These are phyloP conservation scores for Drosophila arizonae DNA, from an alignment of 1,140 invertebrate species.

Conservation along the genomic window DNA sequence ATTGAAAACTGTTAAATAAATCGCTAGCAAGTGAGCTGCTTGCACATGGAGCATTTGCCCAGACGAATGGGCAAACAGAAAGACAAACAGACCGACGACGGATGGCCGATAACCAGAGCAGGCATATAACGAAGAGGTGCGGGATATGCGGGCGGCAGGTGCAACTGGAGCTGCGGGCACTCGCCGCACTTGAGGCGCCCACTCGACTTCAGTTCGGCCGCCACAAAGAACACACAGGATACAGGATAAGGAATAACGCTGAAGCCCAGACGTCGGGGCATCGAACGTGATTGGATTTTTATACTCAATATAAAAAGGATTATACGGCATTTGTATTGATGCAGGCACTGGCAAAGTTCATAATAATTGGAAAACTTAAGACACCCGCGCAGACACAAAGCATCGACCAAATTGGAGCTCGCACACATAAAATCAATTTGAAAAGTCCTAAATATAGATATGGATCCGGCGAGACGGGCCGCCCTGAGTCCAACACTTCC, in stretches of 20 bases:
- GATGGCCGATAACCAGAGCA: background rate
- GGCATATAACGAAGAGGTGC: background rate
- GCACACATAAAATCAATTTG: slow-evolving; percentile 63
- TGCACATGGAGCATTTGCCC: slow-evolving; percentile 32
- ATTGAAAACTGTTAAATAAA: slow-evolving; percentile 81
- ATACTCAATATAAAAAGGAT: slow-evolving; percentile 82
- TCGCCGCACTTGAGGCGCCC: slow-evolving; percentile 50
- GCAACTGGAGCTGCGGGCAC: background rate
- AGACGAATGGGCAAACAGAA: slow-evolving; percentile 44
- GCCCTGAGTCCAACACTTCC: slow-evolving; percentile 40
- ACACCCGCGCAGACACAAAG: slow-evolving; percentile 33
- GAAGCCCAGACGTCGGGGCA: slow-evolving; percentile 41
- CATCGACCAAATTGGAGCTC: background rate
- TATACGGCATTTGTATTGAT: slow-evolving; percentile 57
- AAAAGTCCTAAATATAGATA: slow-evolving; percentile 44
- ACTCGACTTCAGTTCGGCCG: slow-evolving; percentile 68
- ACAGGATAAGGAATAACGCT: slow-evolving; percentile 23
- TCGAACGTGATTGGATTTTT: slow-evolving; percentile 74
- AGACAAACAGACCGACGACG: slow-evolving; percentile 44
- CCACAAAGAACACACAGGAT: slow-evolving; percentile 49
- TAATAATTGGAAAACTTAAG: slow-evolving; percentile 80
- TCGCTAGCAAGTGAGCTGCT: slow-evolving; percentile 65
- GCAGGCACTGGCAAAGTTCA: slow-evolving; percentile 57
- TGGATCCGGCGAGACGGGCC: background rate
- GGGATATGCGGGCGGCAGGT: slow-evolving; percentile 23